These are phyloP conservation scores for Battus philenor DNA, from an alignment of 1,140 invertebrate species.

Conservation along the genomic window DNA sequence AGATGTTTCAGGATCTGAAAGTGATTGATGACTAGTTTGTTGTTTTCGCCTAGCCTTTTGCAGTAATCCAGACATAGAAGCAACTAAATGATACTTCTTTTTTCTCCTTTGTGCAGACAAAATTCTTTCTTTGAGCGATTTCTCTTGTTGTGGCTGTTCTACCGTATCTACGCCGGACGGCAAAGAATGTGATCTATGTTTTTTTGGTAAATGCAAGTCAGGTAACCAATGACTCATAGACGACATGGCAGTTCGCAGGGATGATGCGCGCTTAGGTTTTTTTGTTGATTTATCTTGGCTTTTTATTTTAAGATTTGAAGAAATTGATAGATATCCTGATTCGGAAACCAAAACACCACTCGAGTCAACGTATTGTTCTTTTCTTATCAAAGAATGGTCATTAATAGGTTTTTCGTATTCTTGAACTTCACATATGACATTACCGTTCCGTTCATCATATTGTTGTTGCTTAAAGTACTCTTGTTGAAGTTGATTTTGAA, in stretches of 20 bases:
- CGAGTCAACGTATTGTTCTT: slow-evolving; percentile 69
- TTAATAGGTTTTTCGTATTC: slow-evolving; percentile 59
- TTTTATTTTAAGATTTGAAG: slow-evolving; percentile 79
- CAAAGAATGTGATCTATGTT: slow-evolving; percentile 87
- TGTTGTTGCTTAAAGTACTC: slow-evolving; percentile 75
- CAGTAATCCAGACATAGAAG: slow-evolving; percentile 86
- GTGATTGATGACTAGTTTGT: slow-evolving; percentile 76
- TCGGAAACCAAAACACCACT: slow-evolving; percentile 85
- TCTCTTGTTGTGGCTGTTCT: slow-evolving; percentile 66
- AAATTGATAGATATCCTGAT: slow-evolving; percentile 88
- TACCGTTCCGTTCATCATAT: slow-evolving; percentile 69
- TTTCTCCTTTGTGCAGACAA: slow-evolving; percentile 78
- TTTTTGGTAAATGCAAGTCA: slow-evolving; percentile 85
- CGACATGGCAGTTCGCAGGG: slow-evolving; percentile 87
- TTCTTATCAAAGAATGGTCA: slow-evolving; percentile 51
- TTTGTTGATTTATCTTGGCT: slow-evolving; percentile 78
- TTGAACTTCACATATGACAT: slow-evolving; percentile 69
- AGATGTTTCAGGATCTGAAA: slow-evolving; percentile 87
- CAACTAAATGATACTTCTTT: slow-evolving; percentile 86
- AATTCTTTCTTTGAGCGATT: slow-evolving; percentile 66
- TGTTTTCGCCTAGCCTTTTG: slow-evolving; percentile 86
- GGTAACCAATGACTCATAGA: slow-evolving; percentile 88
- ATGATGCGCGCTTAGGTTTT: slow-evolving; percentile 84
- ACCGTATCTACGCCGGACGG: slow-evolving; percentile 81
- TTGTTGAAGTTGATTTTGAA: slow-evolving; percentile 77